These are phyloP conservation scores for Anarrhichthys ocellatus DNA, from an alignment of 2,113 vertebrate genomes.

Conservation along the genomic window DNA sequence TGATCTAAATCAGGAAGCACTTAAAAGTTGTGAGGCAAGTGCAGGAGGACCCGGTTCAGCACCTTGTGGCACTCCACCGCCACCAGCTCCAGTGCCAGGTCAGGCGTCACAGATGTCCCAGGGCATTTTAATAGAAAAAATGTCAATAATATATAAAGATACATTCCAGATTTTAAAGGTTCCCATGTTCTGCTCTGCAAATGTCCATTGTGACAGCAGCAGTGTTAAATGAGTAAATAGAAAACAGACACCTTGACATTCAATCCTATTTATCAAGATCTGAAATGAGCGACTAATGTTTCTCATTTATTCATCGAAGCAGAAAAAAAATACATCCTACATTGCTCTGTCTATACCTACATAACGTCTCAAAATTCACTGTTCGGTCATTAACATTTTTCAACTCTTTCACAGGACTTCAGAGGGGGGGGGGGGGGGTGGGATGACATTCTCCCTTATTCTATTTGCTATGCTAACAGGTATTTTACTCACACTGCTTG, in stretches of 20 bases:
- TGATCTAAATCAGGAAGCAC: constrained; percentile 74
- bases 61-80: constrained; percentile 69
- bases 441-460: constrained; percentile 12
- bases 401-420: constrained; percentile 11
- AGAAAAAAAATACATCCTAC: constrained; percentile 21
- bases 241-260: constrained; percentile 44
- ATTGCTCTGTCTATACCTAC: constrained; percentile 3
- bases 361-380: constrained; percentile 18
- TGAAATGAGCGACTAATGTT: constrained; percentile 36
- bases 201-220: constrained; percentile 30
- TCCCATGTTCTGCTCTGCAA: constrained; percentile 11
- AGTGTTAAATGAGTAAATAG: constrained; percentile 24
- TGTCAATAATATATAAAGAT: constrained; percentile 78
- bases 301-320: constrained; percentile 18
- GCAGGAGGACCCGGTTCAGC: constrained; percentile 60
- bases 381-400: constrained; percentile 7
- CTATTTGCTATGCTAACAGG: constrained; percentile 17
- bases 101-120: constrained; percentile 81
- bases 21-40: constrained; percentile 51
- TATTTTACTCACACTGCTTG: not conserved
- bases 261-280: constrained; percentile 28
- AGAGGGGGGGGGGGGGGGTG: too few species aligned
- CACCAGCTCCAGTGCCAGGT: constrained; percentile 56
- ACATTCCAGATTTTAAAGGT: constrained; percentile 44
- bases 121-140: constrained; percentile 81